Conservation (phyloP, 92 coral and sea anemone genomes). For the Pocillopora grandis region DNA sequence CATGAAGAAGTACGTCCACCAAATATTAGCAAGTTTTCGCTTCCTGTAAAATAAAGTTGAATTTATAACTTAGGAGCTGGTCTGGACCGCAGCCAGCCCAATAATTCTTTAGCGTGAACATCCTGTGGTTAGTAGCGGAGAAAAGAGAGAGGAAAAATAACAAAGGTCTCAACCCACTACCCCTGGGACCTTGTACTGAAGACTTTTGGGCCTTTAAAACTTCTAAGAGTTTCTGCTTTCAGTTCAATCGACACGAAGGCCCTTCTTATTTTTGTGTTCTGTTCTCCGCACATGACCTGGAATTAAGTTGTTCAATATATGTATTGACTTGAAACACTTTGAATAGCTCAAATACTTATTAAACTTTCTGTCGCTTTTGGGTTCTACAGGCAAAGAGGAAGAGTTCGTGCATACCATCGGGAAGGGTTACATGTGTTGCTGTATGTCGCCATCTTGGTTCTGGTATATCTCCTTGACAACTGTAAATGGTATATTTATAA, state of each 20-base stretch:
- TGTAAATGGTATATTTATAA: slow-evolving; percentile 11
- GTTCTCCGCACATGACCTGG: too few species aligned
- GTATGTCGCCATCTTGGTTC: slow-evolving; percentile 86
- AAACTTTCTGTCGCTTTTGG: too few species aligned
- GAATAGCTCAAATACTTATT: too few species aligned
- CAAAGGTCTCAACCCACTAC: too few species aligned
- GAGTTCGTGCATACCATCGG: slow-evolving; percentile 20
- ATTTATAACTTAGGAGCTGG: not conserved
- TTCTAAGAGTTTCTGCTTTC: too few species aligned
- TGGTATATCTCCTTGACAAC: slow-evolving; percentile 57
- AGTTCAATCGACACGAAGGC: too few species aligned
- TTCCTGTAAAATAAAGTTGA: slow-evolving; percentile 29
- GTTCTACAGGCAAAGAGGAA: not conserved
- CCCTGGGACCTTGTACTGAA: too few species aligned
- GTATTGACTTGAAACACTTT: too few species aligned
- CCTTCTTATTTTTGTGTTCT: too few species aligned
- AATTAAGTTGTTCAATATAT: too few species aligned
- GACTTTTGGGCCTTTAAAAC: too few species aligned
- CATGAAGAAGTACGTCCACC: slow-evolving; percentile 69
- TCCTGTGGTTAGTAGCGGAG: too few species aligned
- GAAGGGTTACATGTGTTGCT: slow-evolving; percentile 42
- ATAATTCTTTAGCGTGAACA: not conserved
- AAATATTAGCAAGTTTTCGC: slow-evolving; percentile 66
- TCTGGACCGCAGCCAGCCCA: not conserved
- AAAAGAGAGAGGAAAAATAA: not conserved